Conservation (phyloP, 2,113 vertebrate species). For the Brachyhypopomus occidentalis region DNA sequence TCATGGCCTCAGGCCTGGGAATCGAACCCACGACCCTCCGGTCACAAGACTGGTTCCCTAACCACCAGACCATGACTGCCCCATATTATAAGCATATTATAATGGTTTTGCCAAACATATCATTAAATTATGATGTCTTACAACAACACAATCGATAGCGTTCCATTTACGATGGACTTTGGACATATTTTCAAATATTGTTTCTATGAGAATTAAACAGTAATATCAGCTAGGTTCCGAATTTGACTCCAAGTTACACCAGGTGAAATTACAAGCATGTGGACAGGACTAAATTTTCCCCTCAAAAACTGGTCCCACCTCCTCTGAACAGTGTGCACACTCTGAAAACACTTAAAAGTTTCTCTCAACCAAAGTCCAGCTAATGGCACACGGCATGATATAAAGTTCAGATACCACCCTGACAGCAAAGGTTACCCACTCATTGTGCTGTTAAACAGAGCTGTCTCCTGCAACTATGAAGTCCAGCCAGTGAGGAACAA, state of each 20-base stretch:
- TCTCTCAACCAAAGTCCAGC: too few species aligned
- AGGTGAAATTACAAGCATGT: too few species aligned
- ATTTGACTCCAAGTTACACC: too few species aligned
- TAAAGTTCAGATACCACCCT: background rate
- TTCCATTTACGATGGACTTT: background rate
- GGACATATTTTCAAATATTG: background rate
- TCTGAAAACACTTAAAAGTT: too few species aligned
- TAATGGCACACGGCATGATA: too few species aligned
- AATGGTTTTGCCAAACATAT: background rate
- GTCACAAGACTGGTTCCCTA: too few species aligned
- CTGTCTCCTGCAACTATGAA: constrained; percentile 1
- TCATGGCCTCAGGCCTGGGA: too few species aligned
- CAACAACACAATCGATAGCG: background rate
- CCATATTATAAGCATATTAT: background rate
- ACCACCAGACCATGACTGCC: too few species aligned
- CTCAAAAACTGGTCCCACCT: too few species aligned
- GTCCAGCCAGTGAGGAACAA: constrained; percentile 19
- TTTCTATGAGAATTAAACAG: background rate
- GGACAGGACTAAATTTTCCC: too few species aligned
- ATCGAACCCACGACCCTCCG: too few species aligned
- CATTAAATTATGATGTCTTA: background rate
- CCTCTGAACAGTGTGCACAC: too few species aligned
- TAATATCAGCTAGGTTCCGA: background rate
- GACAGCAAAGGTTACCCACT: background rate
- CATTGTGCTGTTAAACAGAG: constrained; percentile 9